Evolutionary conservation across 2,888 invertebrate genomes (phyloP).

Genomic region (Aradus depressus): DNA sequence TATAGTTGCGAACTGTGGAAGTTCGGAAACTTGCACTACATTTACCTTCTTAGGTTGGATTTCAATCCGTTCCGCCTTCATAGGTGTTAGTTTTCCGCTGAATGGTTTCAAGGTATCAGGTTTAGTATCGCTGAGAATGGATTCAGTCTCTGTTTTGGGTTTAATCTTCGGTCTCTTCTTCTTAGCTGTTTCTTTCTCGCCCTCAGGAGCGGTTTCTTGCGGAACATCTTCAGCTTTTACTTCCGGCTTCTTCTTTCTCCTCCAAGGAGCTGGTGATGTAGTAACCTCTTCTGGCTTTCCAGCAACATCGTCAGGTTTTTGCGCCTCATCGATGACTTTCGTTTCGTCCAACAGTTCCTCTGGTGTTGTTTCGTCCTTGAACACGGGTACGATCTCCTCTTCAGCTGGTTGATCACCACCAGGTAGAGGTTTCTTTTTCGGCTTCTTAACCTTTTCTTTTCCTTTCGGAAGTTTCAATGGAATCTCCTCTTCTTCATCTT

Average conservation of each 20-base stretch:
- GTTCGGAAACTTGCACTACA: conserved; percentile 35
- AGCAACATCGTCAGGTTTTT: too few species aligned
- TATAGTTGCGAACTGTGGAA: conserved; percentile 51
- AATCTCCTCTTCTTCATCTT: conserved; percentile 30
- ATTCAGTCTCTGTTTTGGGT: conserved; percentile 13
- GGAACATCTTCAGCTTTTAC: conserved; percentile 2
- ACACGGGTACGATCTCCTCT: conserved; percentile 4
- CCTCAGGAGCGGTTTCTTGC: conserved; percentile 30
- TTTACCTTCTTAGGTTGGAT: conserved; percentile 33
- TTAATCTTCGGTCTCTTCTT: conserved; percentile 27
- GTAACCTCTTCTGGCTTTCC: conserved; percentile 32
- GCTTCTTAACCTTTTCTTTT: conserved; percentile 4
- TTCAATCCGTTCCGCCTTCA: conserved; percentile 37
- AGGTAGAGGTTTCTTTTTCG: conserved; percentile 30
- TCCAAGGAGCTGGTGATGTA: conserved; percentile 22
- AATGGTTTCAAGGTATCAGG: not conserved
- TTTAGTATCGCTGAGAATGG: conserved; percentile 23
- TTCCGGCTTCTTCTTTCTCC: conserved; percentile 17
- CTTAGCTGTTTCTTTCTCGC: conserved; percentile 30
- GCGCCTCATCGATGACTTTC: not conserved
- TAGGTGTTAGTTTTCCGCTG: not conserved
- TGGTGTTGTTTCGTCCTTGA: not conserved
- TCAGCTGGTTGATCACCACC: conserved; percentile 33
- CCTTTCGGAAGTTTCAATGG: not conserved
- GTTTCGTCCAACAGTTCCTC: conserved; percentile 24